phyloP scores from a whole-genome alignment of 2,888 invertebrate species.

The Yponomeuta evonymella region DNA sequence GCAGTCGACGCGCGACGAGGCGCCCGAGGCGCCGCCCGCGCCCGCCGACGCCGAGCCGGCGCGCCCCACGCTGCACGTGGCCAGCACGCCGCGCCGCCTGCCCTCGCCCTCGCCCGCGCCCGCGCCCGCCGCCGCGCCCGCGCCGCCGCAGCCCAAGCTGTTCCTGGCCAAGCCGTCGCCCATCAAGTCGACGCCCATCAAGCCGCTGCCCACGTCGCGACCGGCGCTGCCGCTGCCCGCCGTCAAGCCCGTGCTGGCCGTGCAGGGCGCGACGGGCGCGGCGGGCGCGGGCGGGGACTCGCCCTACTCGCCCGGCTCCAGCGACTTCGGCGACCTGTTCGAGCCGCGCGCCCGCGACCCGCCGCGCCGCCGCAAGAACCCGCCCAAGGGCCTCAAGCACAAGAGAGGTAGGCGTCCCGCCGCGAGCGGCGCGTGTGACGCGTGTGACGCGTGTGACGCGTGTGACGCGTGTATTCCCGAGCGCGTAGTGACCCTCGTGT shows the following conservation, averaged over 20 bases:
- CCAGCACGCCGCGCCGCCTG: constrained; percentile 54
- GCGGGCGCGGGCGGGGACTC: constrained; percentile 80
- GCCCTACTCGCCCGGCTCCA: constrained; percentile 93
- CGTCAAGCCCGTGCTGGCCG: constrained; percentile 31
- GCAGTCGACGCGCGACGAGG: constrained; percentile 65
- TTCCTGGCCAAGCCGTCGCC: constrained; percentile 70
- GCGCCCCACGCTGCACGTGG: constrained; percentile 20
- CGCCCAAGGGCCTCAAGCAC: constrained; percentile 38
- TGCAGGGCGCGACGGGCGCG: constrained; percentile 26
- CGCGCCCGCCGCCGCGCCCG: constrained; percentile 23
- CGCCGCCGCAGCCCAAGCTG: constrained; percentile 59
- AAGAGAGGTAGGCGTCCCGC: constrained; percentile 28
- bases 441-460: no score
- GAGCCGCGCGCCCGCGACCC: constrained; percentile 79
- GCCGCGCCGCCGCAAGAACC: constrained; percentile 67
- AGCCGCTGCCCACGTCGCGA: constrained; percentile 58
- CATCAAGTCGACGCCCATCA: constrained; percentile 76
- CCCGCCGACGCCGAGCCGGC: constrained; percentile 36
- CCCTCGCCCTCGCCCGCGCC: constrained; percentile 61
- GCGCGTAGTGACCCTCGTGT: background rate
- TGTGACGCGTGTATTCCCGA: no score
- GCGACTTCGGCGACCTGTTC: constrained; percentile 91
- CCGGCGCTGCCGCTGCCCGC: constrained; percentile 42
- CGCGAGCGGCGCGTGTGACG: constrained; percentile 1
- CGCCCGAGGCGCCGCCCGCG: constrained; percentile 46